Evolutionary conservation across 2,113 vertebrate species (phyloP).

Genomic region (Rhinogobius similis): DNA sequence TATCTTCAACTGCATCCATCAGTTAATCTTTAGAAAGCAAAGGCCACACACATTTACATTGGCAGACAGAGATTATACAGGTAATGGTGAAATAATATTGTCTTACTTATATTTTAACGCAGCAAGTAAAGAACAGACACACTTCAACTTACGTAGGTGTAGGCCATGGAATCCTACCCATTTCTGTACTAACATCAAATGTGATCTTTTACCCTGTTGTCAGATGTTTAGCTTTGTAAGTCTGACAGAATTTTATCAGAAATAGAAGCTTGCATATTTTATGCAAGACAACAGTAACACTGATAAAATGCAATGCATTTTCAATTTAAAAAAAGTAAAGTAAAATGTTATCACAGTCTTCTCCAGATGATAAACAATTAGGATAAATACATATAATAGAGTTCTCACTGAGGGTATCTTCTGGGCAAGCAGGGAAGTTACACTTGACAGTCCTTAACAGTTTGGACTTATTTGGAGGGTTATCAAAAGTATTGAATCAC

Average conservation of each 20-base stretch:
- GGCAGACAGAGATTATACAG: slow-evolving; percentile 25
- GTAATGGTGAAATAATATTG: slow-evolving; percentile 20
- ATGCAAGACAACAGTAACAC: background rate
- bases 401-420: too few species aligned
- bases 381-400: too few species aligned
- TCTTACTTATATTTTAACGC: slow-evolving; percentile 12
- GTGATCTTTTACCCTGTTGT: background rate
- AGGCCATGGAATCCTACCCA: background rate
- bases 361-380: too few species aligned
- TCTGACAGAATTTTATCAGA: background rate
- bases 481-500: too few species aligned
- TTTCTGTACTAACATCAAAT: background rate
- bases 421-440: background rate
- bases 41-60: slow-evolving; percentile 53
- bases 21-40: slow-evolving; percentile 15
- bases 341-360: background rate
- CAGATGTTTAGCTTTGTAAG: background rate
- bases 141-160: background rate
- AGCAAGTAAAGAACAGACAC: background rate
- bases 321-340: background rate
- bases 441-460: background rate
- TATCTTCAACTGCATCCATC: slow-evolving; percentile 24
- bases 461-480: background rate
- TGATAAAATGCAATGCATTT: background rate
- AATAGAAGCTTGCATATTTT: background rate